Base-by-base conservation (phyloP, 2,797 vertebrate species). In the Oreochromis grahami region DNA sequence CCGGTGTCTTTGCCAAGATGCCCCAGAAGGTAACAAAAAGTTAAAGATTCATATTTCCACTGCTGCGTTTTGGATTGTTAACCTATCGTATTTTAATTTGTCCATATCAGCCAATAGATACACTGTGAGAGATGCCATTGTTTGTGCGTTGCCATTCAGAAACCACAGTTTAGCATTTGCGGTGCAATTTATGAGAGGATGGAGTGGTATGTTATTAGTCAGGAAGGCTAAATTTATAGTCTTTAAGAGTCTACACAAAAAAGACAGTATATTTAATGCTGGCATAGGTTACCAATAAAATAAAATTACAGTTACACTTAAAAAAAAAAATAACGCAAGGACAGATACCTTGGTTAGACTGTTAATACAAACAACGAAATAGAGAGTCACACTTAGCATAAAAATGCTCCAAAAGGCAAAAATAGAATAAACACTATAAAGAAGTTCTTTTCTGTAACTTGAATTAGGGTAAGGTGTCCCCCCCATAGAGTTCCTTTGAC, bases 1-100 rank as follows among this genome's bases (percentile, higher is more conserved):
- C 95, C n/a, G 76, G 80, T 0, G 87, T 91, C 7, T 96, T 96
- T 83, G 94, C 96, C 53, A 92, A 91, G 77, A 84, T 96, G 88
- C 96, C 96, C 12, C 96, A 96, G 65, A 96, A 96, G 93, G 95
- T 96, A 91, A 93, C 2, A 50, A 95, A 96, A 36, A 7, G 34
- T 36, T 36, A 2, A 36, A 36, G 34, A 36, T 36, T 8, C 51
- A 53, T 53, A 53, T 2, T 53, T 24, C 51, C n/a, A 53, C 10
- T 53, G 24, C n/a, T 53, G 11, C 3, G 0, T 53, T 24, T 53
- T 53, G 51, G 11, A 53, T 53, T 53, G n/a, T 53, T 24, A 53
- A 53, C 51, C 1, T 24, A 53, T 24, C 21, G 10, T 12, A 52
- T 52, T 11, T 21, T 52, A 11, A 52, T 52, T 52, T 52, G 10